Base-by-base conservation (phyloP, 2,888 invertebrate species). In the Lasius fuliginosus region DNA sequence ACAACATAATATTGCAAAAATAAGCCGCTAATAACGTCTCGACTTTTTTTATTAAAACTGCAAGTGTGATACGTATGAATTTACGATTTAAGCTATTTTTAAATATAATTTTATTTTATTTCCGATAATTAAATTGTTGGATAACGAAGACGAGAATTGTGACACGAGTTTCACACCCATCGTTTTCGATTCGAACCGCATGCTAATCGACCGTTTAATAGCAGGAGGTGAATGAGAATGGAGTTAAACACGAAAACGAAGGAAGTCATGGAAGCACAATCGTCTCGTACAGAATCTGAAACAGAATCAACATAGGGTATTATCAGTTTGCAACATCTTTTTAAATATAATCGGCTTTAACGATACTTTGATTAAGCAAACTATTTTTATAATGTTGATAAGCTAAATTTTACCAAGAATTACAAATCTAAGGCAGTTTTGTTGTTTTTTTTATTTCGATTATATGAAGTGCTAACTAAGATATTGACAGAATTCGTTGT, bases 161-260 rank as follows among this genome's bases (percentile, higher is more conserved):
- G 56, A 76, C 56, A 67, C 73, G 60, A 73, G 69, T 42, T 58
- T 77, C n/a, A 77, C n/a, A 9, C 18, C 8, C 11, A 30, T 33
- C 53, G 27, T 49, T 76, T 64, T 79, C 49, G 33, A 53, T 33
- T n/a, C 33, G 23, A 42, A 46, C 42, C 42, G 23, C 82, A 60
- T 36, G 65, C 33, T 30, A 40, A 11, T 49, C 33, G 36, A 42
- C 8, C 36, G 83, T 77, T 81, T 49, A 67, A 65, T 71, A 83
- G 76, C 77, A 83, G 73, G 83, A 62, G 85, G 49, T 79, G n/a
- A 75, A 67, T 42, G 60, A 74, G 75, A 60, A 27, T 77, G 36
- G 56, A 81, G 5, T 36, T 30, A 30, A 33, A 74, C 46, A 18
- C 23, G 62, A 18, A 36, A 46, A 40, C 36, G 27, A 30, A 36